Conservation (phyloP, 2,797 vertebrate species). For the Phylloscopus collybita region DNA sequence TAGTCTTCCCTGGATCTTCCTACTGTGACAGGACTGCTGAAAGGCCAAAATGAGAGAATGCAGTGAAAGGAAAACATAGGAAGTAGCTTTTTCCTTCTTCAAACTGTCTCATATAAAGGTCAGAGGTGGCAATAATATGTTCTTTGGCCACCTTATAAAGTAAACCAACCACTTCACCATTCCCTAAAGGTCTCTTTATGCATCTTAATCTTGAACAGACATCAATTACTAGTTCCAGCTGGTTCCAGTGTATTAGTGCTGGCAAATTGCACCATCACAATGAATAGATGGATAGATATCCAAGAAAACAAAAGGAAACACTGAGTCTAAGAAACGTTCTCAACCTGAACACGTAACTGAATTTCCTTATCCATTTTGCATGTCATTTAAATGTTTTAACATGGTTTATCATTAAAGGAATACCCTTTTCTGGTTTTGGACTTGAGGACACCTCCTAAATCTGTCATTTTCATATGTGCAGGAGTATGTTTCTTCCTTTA, state of each 20-base stretch:
- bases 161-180: not conserved
- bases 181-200: not conserved
- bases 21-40: not conserved
- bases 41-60: not conserved
- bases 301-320: not conserved
- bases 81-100: not conserved
- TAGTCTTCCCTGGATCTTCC: not conserved
- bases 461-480: not conserved
- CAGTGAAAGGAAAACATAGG: not conserved
- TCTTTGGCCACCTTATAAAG: not conserved
- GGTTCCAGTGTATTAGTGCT: not conserved
- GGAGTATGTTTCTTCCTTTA: not conserved
- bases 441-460: not conserved
- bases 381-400: not conserved
- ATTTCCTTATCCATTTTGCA: not conserved
- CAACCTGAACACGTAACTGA: not conserved
- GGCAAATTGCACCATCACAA: not conserved
- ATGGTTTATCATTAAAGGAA: not conserved
- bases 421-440: not conserved
- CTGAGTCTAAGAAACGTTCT: not conserved
- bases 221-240: not conserved
- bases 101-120: not conserved
- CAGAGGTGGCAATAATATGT: not conserved
- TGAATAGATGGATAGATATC: not conserved
- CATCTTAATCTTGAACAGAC: not conserved